phyloP scores from a whole-genome alignment of 2,797 vertebrate species.

The Dermochelys coriacea region DNA sequence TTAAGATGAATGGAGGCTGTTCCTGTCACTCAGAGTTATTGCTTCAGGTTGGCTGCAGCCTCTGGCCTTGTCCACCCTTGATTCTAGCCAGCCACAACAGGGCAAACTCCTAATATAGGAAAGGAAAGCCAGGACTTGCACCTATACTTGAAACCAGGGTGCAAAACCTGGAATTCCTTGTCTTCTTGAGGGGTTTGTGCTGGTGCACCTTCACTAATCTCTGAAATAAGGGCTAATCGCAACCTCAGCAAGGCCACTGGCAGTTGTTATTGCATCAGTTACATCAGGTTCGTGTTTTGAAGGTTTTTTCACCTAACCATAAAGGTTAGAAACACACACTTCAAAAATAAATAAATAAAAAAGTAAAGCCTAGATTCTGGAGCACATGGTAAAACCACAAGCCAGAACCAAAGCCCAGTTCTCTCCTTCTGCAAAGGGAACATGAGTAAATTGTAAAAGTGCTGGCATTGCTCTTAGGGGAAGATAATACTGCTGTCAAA shows the following conservation, averaged over 20 bases:
- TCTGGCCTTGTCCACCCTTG: slow-evolving; percentile 7
- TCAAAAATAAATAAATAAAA: neutral
- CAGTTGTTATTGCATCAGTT: neutral
- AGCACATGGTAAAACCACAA: neutral
- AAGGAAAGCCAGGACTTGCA: slow-evolving; percentile 28
- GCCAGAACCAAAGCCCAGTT: neutral
- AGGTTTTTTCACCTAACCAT: neutral
- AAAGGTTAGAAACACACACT: neutral
- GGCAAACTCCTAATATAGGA: slow-evolving; percentile 29
- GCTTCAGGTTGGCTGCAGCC: neutral
- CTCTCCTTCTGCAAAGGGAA: neutral
- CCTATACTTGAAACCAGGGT: slow-evolving; percentile 34
- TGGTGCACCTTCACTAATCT: neutral
- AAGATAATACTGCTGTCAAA: slow-evolving; percentile 48
- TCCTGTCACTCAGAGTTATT: neutral
- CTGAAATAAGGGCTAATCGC: neutral
- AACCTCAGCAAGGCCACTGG: neutral
- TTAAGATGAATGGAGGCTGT: neutral
- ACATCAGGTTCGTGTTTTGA: neutral
- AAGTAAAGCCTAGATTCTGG: neutral
- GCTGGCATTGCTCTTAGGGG: neutral
- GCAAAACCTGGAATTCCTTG: neutral
- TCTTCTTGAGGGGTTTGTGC: neutral
- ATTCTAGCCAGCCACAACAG: slow-evolving; percentile 39
- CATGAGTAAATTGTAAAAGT: neutral